These are phyloP conservation scores for Drosophila sulfurigaster DNA, from an alignment of 1,140 invertebrate genomes.

Conservation along the genomic window DNA sequence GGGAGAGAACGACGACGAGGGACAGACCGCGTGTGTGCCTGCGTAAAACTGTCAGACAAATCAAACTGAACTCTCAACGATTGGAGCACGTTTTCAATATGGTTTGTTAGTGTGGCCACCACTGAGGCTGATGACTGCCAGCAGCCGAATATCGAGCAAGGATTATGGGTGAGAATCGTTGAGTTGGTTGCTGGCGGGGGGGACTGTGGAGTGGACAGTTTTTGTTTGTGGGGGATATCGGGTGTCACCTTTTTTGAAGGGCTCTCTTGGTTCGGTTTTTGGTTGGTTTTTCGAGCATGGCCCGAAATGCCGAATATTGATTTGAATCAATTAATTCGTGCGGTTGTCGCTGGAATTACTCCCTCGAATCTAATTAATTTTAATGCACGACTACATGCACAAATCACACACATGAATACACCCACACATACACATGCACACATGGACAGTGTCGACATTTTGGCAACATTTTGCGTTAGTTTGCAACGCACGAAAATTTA, in stretches of 20 bases:
- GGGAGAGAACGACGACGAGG: background rate
- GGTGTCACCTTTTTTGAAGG: slow-evolving; percentile 46
- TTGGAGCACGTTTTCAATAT: slow-evolving; percentile 81
- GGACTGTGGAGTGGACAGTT: background rate
- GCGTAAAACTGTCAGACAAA: slow-evolving; percentile 66
- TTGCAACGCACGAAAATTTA: slow-evolving; percentile 72
- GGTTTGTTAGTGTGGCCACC: slow-evolving; percentile 71
- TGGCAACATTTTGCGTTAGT: slow-evolving; percentile 78
- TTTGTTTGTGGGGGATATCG: slow-evolving; percentile 29
- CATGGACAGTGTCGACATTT: slow-evolving; percentile 64
- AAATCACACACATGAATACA: slow-evolving; percentile 46
- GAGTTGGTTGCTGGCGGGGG: background rate
- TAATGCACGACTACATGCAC: slow-evolving; percentile 81
- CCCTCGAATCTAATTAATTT: slow-evolving; percentile 85
- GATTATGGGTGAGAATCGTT: too few species aligned
- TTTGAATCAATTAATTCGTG: slow-evolving; percentile 85
- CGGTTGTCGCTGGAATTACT: slow-evolving; percentile 84
- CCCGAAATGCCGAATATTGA: slow-evolving; percentile 83
- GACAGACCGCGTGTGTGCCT: slow-evolving; percentile 21
- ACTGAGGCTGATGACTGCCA: slow-evolving; percentile 22
- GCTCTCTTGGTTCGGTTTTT: slow-evolving; percentile 44
- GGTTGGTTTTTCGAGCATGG: slow-evolving; percentile 58
- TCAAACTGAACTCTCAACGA: slow-evolving; percentile 77
- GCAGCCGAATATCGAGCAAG: background rate
- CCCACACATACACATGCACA: slow-evolving; percentile 24